These are phyloP conservation scores for Drosophila buzzatii DNA, from an alignment of 2,888 invertebrate genomes.

Conservation along the genomic window DNA sequence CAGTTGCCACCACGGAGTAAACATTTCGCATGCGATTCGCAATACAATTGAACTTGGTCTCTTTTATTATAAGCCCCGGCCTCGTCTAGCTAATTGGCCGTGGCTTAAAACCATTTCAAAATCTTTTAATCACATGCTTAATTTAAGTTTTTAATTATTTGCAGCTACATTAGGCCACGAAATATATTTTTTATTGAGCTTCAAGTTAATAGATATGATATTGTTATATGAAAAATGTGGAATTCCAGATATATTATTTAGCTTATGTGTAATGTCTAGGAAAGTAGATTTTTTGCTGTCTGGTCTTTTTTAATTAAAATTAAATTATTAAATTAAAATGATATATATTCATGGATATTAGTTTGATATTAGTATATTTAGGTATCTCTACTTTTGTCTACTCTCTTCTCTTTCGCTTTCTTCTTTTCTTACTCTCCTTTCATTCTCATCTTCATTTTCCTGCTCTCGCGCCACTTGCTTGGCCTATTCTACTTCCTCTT, in stretches of 20 bases:
- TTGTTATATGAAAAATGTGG: no score
- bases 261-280: no score
- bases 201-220: no score
- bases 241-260: no score
- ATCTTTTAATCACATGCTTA: conserved; percentile 61
- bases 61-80: conserved; percentile 47
- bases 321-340: no score
- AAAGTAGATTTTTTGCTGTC: no score
- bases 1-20: conserved; percentile 16
- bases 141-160: conserved; percentile 57
- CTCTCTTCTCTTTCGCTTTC: background rate
- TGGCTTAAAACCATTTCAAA: conserved; percentile 43
- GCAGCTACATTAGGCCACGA: conserved; percentile 15
- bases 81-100: conserved; percentile 58
- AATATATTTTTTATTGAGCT: no score
- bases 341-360: no score
- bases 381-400: background rate
- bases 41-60: background rate
- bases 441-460: background rate
- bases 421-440: background rate
- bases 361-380: no score
- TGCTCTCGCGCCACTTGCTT: no score
- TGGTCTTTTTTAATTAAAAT: no score
- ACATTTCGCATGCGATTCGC: conserved; percentile 22
- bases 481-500: no score